A percentile compares a stretch with the other conserved stretches of the same genome.
These are phyloP conservation scores for Heliconius hewitsoni DNA, from an alignment of 1,140 invertebrate species.

Conservation along the genomic window DNA sequence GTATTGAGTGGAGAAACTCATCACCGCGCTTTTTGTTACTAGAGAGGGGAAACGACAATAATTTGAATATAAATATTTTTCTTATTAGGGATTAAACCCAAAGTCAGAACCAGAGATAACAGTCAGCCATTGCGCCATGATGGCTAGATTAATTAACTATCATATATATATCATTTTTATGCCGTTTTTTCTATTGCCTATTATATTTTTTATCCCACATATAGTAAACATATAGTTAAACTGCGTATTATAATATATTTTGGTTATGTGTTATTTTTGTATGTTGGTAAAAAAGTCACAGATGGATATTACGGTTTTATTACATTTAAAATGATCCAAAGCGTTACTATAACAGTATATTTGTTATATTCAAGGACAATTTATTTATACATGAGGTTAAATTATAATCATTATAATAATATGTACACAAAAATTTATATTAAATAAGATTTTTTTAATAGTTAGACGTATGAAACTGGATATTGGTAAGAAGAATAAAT, in stretches of 20 bases:
- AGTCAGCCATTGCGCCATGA: too few relatives aligned
- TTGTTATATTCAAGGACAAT: not conserved
- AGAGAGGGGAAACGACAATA: too few relatives aligned
- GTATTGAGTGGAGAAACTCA: too few relatives aligned
- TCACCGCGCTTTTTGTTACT: too few relatives aligned
- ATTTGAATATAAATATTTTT: too few relatives aligned
- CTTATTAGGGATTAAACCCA: too few relatives aligned
- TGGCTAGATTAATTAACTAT: too few relatives aligned
- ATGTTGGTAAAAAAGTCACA: not conserved
- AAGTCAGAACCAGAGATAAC: too few relatives aligned
- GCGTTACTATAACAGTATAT: not conserved
- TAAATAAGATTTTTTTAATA: not conserved
- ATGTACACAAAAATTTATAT: not conserved
- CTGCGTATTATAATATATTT: not conserved
- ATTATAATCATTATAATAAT: not conserved
- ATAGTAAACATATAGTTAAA: not conserved
- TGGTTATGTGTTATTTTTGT: not conserved
- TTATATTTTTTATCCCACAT: not conserved
- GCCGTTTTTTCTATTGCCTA: too few relatives aligned
- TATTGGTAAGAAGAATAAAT: slow-evolving; percentile 4
- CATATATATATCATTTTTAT: too few relatives aligned
- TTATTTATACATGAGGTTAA: not conserved
- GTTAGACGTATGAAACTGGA: not conserved
- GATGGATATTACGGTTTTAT: not conserved
- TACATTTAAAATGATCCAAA: not conserved